A percentile compares a stretch with the other conserved stretches of the same genome.
phyloP scores from a whole-genome alignment of 2,888 invertebrate genomes.

The Diachrysia chrysitis region DNA sequence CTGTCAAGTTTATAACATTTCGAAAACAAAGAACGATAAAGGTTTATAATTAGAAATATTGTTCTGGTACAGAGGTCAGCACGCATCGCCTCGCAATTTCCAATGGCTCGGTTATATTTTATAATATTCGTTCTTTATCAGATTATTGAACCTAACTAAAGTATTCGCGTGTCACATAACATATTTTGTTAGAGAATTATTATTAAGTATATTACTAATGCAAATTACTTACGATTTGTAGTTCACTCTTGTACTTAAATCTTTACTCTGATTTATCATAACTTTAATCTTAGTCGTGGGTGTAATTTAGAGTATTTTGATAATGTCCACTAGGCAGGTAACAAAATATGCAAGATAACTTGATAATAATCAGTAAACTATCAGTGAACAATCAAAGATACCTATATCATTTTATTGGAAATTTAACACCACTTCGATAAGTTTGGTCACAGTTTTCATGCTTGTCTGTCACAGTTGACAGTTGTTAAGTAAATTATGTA shows the following conservation, averaged over 20 bases:
- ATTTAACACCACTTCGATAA: conserved; percentile 67
- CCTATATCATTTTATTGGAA: conserved; percentile 62
- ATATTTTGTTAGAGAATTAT: conserved; percentile 2
- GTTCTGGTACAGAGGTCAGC: conserved; percentile 76
- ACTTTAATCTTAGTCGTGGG: conserved; percentile 4
- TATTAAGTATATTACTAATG: conserved; percentile 21
- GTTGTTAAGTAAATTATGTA: conserved; percentile 58
- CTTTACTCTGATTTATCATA: conserved; percentile 25
- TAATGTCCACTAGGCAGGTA: conserved; percentile 13
- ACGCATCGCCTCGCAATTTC: conserved; percentile 70
- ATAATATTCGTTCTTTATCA: conserved; percentile 68
- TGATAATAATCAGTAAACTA: conserved; percentile 37
- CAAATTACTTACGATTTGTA: conserved; percentile 10
- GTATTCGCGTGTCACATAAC: conserved; percentile 50
- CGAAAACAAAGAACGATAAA: conserved; percentile 59
- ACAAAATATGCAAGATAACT: conserved; percentile 26
- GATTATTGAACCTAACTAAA: conserved; percentile 75
- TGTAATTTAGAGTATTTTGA: conserved; percentile 14
- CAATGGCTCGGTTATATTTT: conserved; percentile 73
- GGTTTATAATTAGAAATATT: conserved; percentile 81
- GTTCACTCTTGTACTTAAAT: conserved; percentile 7
- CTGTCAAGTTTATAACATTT: conserved; percentile 62
- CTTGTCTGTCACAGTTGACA: conserved; percentile 58
- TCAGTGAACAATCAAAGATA: conserved; percentile 39
- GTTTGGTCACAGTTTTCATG: conserved; percentile 68